A percentile compares a stretch with the other conserved stretches of the same genome.
phyloP scores from a whole-genome alignment of 2,113 vertebrate species.

The Ibidorhyncha struthersii region DNA sequence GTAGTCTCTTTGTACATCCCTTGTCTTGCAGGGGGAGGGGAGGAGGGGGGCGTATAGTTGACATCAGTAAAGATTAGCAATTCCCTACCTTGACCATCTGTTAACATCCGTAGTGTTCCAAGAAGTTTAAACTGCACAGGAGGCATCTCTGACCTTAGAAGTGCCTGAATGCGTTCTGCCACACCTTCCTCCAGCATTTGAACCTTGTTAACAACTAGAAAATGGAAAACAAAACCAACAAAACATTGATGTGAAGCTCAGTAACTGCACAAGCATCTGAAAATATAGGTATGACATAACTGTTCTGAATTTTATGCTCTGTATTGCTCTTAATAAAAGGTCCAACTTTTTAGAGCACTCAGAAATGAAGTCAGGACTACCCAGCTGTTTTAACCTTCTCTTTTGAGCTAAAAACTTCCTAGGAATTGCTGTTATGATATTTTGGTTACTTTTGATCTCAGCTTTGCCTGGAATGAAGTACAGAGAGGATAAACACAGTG shows the following conservation, averaged over 20 bases:
- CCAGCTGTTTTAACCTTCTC: background rate
- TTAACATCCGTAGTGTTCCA: constrained; percentile 84
- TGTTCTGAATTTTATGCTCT: background rate
- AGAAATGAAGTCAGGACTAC: background rate
- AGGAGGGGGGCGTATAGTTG: background rate
- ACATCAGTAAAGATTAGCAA: background rate
- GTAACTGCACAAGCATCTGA: background rate
- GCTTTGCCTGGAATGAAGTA: background rate
- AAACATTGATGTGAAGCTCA: background rate
- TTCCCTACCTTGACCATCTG: constrained; percentile 84
- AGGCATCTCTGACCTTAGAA: constrained; percentile 84
- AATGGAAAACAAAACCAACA: background rate
- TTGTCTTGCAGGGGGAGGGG: background rate
- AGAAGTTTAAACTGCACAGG: constrained; percentile 87
- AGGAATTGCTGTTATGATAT: background rate
- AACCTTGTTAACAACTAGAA: constrained; percentile 80
- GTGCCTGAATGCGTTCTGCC: constrained; percentile 77
- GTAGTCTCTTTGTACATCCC: accelerated
- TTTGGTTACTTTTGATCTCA: background rate
- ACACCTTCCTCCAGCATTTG: constrained; percentile 83
- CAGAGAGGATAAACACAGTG: background rate
- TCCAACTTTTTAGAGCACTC: background rate
- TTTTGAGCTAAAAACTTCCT: background rate
- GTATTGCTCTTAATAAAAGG: background rate
- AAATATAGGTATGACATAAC: background rate